Evolutionary conservation across 2,113 vertebrate genomes (phyloP).

Genomic region (Gymnocephalus cernua): DNA sequence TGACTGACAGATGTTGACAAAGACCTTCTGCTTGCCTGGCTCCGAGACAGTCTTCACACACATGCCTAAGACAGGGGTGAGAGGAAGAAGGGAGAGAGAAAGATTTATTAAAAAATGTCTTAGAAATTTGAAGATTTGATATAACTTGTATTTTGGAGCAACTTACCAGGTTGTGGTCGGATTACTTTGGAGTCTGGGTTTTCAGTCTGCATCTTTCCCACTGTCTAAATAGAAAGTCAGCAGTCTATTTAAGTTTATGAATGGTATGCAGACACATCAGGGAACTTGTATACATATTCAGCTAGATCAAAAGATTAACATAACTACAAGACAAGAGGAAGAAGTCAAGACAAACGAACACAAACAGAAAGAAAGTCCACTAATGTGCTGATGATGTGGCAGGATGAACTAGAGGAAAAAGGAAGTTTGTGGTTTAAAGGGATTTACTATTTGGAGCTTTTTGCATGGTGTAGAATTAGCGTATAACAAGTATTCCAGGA

Average conservation of each 20-base stretch:
- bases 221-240: slow-evolving; percentile 62
- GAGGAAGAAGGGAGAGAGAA: background rate
- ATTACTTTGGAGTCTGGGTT: slow-evolving; percentile 79
- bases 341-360: too few species aligned
- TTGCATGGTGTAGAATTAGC: too few species aligned
- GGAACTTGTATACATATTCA: background rate
- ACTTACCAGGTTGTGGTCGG: slow-evolving; percentile 81
- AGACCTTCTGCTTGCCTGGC: slow-evolving; percentile 85
- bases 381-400: too few species aligned
- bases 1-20: slow-evolving; percentile 92
- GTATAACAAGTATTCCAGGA: too few species aligned
- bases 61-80: slow-evolving; percentile 80
- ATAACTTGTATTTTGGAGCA: background rate
- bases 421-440: too few species aligned
- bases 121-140: background rate
- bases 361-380: too few species aligned
- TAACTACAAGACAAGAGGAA: background rate
- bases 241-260: background rate
- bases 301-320: background rate
- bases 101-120: too few species aligned
- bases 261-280: background rate
- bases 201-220: slow-evolving; percentile 69
- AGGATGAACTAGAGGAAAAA: too few species aligned
- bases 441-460: too few species aligned
- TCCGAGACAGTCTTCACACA: slow-evolving; percentile 88